A percentile compares a stretch with the other conserved stretches of the same genome.
Evolutionary conservation across 2,113 vertebrate species (phyloP).

Genomic region (Melanotaenia duboulayi): DNA sequence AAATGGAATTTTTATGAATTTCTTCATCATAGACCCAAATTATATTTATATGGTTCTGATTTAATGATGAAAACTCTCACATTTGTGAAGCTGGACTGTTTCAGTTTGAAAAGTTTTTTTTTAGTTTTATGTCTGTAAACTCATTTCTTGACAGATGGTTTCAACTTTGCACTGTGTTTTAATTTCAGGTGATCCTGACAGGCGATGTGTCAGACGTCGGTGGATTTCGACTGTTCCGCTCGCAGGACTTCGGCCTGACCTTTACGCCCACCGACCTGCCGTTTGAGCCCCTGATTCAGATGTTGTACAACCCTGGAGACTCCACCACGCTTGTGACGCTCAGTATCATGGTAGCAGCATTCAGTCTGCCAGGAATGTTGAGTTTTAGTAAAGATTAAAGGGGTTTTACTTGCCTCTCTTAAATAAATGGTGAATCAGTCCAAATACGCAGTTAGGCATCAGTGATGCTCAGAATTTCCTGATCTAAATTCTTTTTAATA

Average conservation of each 20-base stretch:
- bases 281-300: slow-evolving; percentile 90
- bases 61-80: no score
- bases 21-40: no score
- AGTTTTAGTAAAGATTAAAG: slow-evolving; percentile 2
- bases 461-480: not conserved
- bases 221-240: slow-evolving; percentile 88
- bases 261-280: slow-evolving; percentile 87
- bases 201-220: slow-evolving; percentile 86
- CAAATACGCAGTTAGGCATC: not conserved
- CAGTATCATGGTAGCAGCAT: slow-evolving; percentile 84
- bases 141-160: not conserved
- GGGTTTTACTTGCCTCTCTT: not conserved
- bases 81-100: no score
- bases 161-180: not conserved
- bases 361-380: slow-evolving; percentile 42
- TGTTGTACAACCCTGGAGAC: slow-evolving; percentile 87
- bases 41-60: no score
- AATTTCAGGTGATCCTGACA: slow-evolving; percentile 89
- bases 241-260: slow-evolving; percentile 86
- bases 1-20: no score
- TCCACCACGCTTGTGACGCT: slow-evolving; percentile 84
- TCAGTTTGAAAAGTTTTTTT: no score
- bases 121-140: not conserved
- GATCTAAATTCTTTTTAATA: slow-evolving; percentile 16
- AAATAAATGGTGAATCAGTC: not conserved